Conservation (phyloP, 2,113 vertebrate species). For the Oryzias javanicus region DNA sequence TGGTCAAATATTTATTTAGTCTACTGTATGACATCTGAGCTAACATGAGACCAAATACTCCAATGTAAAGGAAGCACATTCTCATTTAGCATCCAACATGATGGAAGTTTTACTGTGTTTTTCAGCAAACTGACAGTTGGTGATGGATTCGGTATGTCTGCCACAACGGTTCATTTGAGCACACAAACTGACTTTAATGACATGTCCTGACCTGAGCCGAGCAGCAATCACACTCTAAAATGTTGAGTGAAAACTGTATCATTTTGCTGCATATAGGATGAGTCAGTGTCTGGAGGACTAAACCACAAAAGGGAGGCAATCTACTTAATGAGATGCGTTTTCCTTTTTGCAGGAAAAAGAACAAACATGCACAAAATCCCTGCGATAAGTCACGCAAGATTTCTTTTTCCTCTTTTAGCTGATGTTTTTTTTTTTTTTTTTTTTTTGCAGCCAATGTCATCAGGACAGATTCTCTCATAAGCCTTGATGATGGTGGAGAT, state of each 20-base stretch:
- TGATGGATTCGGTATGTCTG: slow-evolving; percentile 22
- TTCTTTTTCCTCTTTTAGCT: background rate
- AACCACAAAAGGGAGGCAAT: background rate
- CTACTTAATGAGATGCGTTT: background rate
- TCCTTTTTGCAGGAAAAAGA: slow-evolving; percentile 4
- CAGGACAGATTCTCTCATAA: slow-evolving; percentile 8
- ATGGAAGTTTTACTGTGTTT: background rate
- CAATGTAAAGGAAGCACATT: too few species aligned
- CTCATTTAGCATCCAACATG: background rate
- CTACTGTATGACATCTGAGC: too few species aligned
- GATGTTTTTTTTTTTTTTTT: background rate
- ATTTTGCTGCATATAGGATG: slow-evolving; percentile 17
- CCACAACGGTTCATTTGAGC: slow-evolving; percentile 12
- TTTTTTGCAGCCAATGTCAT: slow-evolving; percentile 19
- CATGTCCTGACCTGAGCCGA: slow-evolving; percentile 7
- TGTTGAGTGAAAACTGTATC: slow-evolving; percentile 10
- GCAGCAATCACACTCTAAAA: slow-evolving; percentile 1
- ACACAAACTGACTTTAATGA: slow-evolving; percentile 9
- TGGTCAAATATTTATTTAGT: too few species aligned
- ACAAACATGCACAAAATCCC: background rate
- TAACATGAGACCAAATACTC: too few species aligned
- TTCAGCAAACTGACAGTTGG: slow-evolving; percentile 4
- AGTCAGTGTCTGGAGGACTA: slow-evolving; percentile 28
- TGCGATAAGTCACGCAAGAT: background rate
- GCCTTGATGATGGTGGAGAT: slow-evolving; percentile 18